Conservation (phyloP, 2,888 invertebrate species). For the Plebejus melissa region DNA sequence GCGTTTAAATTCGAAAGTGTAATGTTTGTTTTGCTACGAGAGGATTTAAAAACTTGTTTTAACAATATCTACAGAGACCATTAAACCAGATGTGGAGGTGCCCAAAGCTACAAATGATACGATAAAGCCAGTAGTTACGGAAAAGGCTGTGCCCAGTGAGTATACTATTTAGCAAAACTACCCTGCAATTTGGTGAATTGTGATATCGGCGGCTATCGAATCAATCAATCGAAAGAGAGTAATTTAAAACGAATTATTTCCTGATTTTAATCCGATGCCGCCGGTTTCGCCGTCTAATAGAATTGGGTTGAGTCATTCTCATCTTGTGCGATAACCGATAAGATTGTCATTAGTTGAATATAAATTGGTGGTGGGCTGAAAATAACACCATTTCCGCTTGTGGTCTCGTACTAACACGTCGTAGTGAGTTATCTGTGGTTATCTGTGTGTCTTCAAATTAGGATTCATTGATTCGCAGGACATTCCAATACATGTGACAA, state of each 20-base stretch:
- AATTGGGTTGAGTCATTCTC: slow-evolving; percentile 54
- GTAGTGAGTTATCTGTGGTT: slow-evolving; percentile 72
- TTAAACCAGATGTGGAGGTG: slow-evolving; percentile 71
- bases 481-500: slow-evolving; percentile 66
- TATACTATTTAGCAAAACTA: slow-evolving; percentile 53
- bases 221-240: slow-evolving; percentile 37
- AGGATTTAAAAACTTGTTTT: slow-evolving; percentile 58
- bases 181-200: slow-evolving; percentile 40
- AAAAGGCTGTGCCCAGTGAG: slow-evolving; percentile 71
- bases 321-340: slow-evolving; percentile 59
- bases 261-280: slow-evolving; percentile 50
- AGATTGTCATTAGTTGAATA: slow-evolving; percentile 44
- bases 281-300: slow-evolving; percentile 36
- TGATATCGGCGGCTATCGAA: slow-evolving; percentile 56
- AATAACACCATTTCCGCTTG: slow-evolving; percentile 54
- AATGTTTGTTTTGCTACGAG: slow-evolving; percentile 31
- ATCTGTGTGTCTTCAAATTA: slow-evolving; percentile 78
- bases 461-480: slow-evolving; percentile 78
- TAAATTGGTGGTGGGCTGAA: slow-evolving; percentile 49
- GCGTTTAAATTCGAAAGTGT: slow-evolving; percentile 30
- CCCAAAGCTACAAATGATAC: slow-evolving; percentile 62
- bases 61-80: slow-evolving; percentile 72
- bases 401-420: slow-evolving; percentile 51
- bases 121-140: slow-evolving; percentile 64
- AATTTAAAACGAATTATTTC: slow-evolving; percentile 1